Conservation (phyloP, 2,113 vertebrate genomes). For the Chaetodon trifascialis region DNA sequence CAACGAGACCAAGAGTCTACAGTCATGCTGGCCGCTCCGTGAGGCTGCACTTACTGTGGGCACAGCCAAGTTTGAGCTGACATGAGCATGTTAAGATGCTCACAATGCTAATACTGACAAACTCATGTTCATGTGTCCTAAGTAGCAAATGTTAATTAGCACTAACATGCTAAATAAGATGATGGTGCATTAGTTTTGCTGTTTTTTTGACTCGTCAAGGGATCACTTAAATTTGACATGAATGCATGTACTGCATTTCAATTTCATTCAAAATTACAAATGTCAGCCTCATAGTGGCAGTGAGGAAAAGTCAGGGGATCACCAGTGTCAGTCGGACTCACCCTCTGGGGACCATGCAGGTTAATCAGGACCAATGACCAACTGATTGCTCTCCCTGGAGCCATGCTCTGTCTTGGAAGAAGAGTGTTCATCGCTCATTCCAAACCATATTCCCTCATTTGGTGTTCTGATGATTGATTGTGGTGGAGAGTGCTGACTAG, state of each 20-base stretch:
- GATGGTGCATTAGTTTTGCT: background rate
- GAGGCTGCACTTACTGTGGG: background rate
- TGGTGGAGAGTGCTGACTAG: background rate
- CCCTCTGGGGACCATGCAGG: background rate
- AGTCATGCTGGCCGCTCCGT: background rate
- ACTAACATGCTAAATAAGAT: background rate
- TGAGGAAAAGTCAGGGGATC: background rate
- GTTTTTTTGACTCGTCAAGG: background rate
- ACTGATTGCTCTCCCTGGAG: too few relatives aligned
- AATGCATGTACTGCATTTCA: too few relatives aligned
- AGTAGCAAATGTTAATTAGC: background rate
- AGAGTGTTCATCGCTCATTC: background rate
- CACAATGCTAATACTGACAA: background rate
- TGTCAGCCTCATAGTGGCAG: background rate
- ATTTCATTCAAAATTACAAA: too few relatives aligned
- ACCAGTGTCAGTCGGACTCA: too few relatives aligned
- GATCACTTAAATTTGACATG: too few relatives aligned
- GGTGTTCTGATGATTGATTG: background rate
- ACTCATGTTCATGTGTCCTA: background rate
- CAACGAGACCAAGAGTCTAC: background rate
- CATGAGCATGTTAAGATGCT: background rate
- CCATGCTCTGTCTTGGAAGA: too few relatives aligned
- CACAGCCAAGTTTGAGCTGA: background rate
- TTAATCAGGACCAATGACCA: too few relatives aligned
- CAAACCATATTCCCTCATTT: background rate